A percentile compares a stretch with the other conserved stretches of the same genome.
phyloP scores from a whole-genome alignment of 1,140 invertebrate species.

The Aphelenchoides avenae region DNA sequence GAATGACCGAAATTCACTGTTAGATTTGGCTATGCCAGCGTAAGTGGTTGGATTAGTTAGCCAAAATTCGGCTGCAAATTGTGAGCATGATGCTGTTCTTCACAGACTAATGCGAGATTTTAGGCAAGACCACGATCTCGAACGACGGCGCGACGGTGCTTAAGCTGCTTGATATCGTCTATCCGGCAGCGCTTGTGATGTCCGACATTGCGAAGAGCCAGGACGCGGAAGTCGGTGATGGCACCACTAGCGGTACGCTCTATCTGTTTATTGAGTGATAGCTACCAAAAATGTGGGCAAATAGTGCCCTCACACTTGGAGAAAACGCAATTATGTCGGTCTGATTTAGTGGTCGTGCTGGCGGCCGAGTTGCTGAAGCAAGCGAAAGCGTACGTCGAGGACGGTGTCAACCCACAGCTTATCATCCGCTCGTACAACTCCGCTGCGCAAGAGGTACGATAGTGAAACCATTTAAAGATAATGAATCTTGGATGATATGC shows the following conservation, averaged over 20 bases:
- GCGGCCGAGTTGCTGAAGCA: slow-evolving; percentile 93
- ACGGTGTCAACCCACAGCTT: slow-evolving; percentile 88
- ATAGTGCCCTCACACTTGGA: slow-evolving; percentile 3
- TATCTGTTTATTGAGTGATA: background rate
- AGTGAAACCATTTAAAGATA: no score
- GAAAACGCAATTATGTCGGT: slow-evolving; percentile 12
- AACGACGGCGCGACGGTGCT: slow-evolving; percentile 99
- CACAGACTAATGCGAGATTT: no score
- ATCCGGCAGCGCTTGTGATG: slow-evolving; percentile 91
- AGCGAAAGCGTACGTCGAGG: slow-evolving; percentile 89
- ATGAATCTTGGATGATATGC: no score
- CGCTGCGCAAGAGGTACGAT: slow-evolving; percentile 72
- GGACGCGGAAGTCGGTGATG: slow-evolving; percentile 82
- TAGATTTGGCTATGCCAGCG: no score
- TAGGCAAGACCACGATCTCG: slow-evolving; percentile 86
- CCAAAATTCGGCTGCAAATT: no score
- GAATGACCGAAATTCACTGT: no score
- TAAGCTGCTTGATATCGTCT: slow-evolving; percentile 91
- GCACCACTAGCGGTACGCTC: slow-evolving; percentile 48
- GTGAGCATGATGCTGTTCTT: no score
- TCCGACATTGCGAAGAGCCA: slow-evolving; percentile 99
- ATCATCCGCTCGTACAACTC: slow-evolving; percentile 81
- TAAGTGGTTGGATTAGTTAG: no score
- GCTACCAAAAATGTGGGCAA: no score
- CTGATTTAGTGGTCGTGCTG: slow-evolving; percentile 81